These are phyloP conservation scores for Agrotis clavis DNA, from an alignment of 2,888 invertebrate species.

Conservation along the genomic window DNA sequence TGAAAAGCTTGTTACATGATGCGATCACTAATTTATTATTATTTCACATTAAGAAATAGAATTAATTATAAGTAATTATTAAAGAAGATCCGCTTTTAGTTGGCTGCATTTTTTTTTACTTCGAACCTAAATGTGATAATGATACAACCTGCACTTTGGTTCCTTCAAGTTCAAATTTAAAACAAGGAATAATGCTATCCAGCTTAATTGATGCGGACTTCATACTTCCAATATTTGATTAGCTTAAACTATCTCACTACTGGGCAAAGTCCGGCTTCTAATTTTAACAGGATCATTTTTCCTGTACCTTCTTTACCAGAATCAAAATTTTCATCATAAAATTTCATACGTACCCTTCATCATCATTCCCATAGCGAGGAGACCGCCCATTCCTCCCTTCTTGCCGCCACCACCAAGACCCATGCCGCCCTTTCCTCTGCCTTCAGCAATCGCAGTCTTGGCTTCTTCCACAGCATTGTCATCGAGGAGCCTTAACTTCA, in stretches of 20 bases:
- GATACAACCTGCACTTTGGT: too few relatives aligned
- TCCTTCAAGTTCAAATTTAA: too few relatives aligned
- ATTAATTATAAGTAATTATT: neutral
- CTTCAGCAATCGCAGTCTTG: slow-evolving; percentile 84
- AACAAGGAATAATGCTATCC: too few relatives aligned
- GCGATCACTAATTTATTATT: neutral
- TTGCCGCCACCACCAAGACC: slow-evolving; percentile 78
- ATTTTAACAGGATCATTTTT: too few relatives aligned
- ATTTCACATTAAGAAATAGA: neutral
- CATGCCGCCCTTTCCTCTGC: slow-evolving; percentile 81
- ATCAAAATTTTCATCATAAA: neutral
- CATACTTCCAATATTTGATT: too few relatives aligned
- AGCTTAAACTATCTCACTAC: too few relatives aligned
- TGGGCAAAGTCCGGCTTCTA: too few relatives aligned
- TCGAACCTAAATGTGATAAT: too few relatives aligned
- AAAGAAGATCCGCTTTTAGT: neutral
- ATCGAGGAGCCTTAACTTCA: slow-evolving; percentile 93
- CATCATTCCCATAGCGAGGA: slow-evolving; percentile 91
- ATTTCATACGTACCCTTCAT: slow-evolving; percentile 89
- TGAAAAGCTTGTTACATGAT: neutral
- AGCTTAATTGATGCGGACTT: too few relatives aligned
- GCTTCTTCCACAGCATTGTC: slow-evolving; percentile 90
- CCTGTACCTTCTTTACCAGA: too few relatives aligned
- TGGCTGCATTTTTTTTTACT: too few relatives aligned
- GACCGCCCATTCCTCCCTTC: slow-evolving; percentile 86